Percentiles rank a stretch among this genome's conserved stretches.
These are phyloP conservation scores for Choreutis nemorana DNA, from an alignment of 2,888 invertebrate genomes.

Conservation along the genomic window DNA sequence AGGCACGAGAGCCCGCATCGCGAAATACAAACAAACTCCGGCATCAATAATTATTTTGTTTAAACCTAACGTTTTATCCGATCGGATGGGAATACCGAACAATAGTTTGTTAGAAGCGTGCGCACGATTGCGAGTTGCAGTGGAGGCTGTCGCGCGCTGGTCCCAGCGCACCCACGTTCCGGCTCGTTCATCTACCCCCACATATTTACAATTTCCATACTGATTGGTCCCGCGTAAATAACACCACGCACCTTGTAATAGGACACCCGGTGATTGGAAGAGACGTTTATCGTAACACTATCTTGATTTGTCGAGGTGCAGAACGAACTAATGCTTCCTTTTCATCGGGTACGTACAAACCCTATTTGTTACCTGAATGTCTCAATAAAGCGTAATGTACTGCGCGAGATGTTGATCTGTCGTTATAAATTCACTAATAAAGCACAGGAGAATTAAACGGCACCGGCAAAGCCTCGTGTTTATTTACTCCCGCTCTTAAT, in stretches of 20 bases:
- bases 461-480: no score
- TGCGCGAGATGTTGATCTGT: constrained; percentile 1
- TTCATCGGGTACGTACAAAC: constrained; percentile 25
- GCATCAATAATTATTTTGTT: background rate
- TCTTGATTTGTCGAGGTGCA: constrained; percentile 40
- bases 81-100: no score
- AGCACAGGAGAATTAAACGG: background rate
- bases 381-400: constrained; percentile 31
- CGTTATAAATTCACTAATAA: background rate
- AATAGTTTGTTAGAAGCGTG: constrained; percentile 26
- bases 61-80: no score
- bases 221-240: constrained; percentile 52
- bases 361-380: constrained; percentile 34
- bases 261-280: constrained; percentile 40
- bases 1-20: constrained; percentile 22
- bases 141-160: constrained; percentile 39
- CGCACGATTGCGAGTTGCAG: constrained; percentile 47
- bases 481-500: no score
- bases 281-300: constrained; percentile 42
- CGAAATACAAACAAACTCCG: constrained; percentile 6
- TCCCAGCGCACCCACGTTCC: constrained; percentile 49
- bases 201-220: constrained; percentile 63
- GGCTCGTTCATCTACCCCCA: constrained; percentile 57
- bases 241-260: constrained; percentile 42
- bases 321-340: constrained; percentile 30